phyloP scores from a whole-genome alignment of 2,888 invertebrate genomes.

The Resseliella maxima region DNA sequence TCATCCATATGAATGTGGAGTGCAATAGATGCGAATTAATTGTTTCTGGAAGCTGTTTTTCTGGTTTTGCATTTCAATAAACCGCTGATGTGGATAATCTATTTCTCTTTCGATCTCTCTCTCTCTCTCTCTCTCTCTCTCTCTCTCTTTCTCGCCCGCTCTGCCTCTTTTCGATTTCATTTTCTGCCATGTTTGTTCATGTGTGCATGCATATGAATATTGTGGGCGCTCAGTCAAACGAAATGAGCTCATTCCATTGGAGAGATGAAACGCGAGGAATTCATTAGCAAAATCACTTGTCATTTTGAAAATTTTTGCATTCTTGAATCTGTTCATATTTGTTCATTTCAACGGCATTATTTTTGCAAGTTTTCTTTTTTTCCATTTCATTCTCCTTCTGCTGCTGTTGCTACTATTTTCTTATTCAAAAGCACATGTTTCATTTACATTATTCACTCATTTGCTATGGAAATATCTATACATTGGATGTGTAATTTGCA shows the following conservation, averaged over 20 bases:
- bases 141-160: too few species aligned
- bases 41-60: neutral
- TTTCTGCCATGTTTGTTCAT: neutral
- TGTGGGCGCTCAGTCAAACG: neutral
- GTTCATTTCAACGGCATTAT: neutral
- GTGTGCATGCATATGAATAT: neutral
- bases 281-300: constrained; percentile 17
- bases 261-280: too few species aligned
- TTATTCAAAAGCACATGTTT: neutral
- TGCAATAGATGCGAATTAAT: constrained; percentile 1
- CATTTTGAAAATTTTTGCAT: neutral
- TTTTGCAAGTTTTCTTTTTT: neutral
- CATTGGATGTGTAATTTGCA: neutral
- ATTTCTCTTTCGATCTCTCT: neutral
- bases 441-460: too few species aligned
- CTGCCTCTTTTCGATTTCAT: neutral
- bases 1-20: neutral
- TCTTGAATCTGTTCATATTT: neutral
- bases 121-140: too few species aligned
- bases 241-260: neutral
- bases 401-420: neutral
- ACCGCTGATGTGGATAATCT: neutral
- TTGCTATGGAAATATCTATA: neutral
- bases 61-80: neutral
- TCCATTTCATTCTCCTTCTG: neutral